Percentiles rank a stretch among this genome's conserved stretches.
Evolutionary conservation across 2,888 invertebrate species (phyloP).

Genomic region (Caradrina clavipalpis): DNA sequence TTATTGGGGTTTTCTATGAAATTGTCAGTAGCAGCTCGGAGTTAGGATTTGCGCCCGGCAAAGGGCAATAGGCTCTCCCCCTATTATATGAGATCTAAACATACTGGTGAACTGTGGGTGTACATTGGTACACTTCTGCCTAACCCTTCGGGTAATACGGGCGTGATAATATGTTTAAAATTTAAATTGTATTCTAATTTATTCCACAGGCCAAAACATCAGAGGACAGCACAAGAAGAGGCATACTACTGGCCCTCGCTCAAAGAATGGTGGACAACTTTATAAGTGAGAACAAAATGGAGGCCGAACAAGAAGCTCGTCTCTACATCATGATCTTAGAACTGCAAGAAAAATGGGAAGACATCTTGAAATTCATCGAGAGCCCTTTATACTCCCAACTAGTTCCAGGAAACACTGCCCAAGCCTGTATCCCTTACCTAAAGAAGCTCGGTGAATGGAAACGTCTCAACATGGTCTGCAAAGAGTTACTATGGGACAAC

Average conservation of each 20-base stretch:
- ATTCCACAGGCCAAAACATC: slow-evolving; percentile 81
- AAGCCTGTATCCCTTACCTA: slow-evolving; percentile 94
- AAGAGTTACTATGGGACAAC: slow-evolving; percentile 93
- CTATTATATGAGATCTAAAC: too few species aligned
- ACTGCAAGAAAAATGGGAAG: slow-evolving; percentile 94
- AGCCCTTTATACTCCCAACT: slow-evolving; percentile 93
- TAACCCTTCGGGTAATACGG: too few species aligned
- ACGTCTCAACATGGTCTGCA: slow-evolving; percentile 94
- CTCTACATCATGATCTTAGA: slow-evolving; percentile 96
- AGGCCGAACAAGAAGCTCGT: slow-evolving; percentile 98
- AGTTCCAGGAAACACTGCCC: slow-evolving; percentile 93
- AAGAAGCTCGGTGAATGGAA: slow-evolving; percentile 94
- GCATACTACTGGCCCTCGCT: slow-evolving; percentile 96
- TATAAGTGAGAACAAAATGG: slow-evolving; percentile 96
- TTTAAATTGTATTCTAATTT: slow-evolving; percentile 16
- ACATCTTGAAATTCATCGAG: slow-evolving; percentile 95
- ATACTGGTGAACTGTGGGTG: too few species aligned
- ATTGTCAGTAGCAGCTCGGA: too few species aligned
- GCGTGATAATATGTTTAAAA: too few species aligned
- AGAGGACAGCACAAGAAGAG: slow-evolving; percentile 90
- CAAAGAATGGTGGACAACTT: slow-evolving; percentile 98
- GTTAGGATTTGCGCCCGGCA: too few species aligned
- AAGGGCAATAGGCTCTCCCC: too few species aligned
- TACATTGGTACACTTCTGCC: too few species aligned
- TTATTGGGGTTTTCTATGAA: too few species aligned